Evolutionary conservation across 2,113 vertebrate species (phyloP).

Genomic region (Amphilophus citrinellus): DNA sequence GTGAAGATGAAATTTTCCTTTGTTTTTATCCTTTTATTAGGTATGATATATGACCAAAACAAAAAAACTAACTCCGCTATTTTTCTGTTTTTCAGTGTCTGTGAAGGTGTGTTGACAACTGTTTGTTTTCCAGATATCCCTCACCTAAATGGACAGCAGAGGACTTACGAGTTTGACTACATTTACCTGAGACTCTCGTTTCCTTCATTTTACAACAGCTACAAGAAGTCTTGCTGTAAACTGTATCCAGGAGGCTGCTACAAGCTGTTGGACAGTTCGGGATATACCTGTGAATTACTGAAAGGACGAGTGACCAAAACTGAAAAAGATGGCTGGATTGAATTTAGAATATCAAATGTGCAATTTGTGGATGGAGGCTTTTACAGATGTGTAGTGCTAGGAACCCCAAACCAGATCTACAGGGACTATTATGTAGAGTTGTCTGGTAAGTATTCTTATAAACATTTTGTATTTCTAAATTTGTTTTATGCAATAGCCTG

Average conservation of each 20-base stretch:
- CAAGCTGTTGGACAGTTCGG: slow-evolving; percentile 63
- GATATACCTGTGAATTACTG: slow-evolving; percentile 49
- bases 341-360: slow-evolving; percentile 71
- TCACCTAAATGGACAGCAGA: slow-evolving; percentile 58
- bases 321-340: slow-evolving; percentile 53
- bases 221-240: slow-evolving; percentile 75
- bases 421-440: slow-evolving; percentile 59
- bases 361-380: slow-evolving; percentile 61
- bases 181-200: slow-evolving; percentile 68
- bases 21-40: slow-evolving; percentile 59
- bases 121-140: slow-evolving; percentile 62
- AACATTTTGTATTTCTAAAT: neutral
- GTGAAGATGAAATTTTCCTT: slow-evolving; percentile 67
- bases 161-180: slow-evolving; percentile 26
- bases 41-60: slow-evolving; percentile 51
- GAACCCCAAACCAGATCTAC: slow-evolving; percentile 40
- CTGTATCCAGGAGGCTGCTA: slow-evolving; percentile 49
- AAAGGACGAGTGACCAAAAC: slow-evolving; percentile 64
- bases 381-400: slow-evolving; percentile 71
- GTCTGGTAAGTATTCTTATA: slow-evolving; percentile 61
- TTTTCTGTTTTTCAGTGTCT: neutral
- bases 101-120: neutral
- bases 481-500: neutral
- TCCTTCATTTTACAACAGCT: slow-evolving; percentile 55
- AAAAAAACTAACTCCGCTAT: neutral